Evolutionary conservation across 64 coral and sea anemone genomes (phyloP).

Genomic region (Actinia equina): DNA sequence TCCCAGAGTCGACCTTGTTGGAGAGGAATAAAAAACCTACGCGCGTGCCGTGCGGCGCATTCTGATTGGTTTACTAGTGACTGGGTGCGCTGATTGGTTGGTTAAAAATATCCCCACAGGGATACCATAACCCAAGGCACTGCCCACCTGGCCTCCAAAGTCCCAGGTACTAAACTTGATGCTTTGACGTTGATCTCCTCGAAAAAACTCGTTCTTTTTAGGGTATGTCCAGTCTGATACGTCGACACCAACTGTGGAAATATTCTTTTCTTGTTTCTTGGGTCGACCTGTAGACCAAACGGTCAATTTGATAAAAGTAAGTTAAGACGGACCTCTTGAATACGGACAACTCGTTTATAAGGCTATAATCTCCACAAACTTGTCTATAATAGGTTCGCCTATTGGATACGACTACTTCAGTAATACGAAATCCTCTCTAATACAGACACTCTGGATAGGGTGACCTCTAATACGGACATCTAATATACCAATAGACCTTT

Average conservation of each 20-base stretch:
- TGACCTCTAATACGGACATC: too few relatives aligned
- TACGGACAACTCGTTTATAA: neutral
- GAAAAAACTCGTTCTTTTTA: conserved; percentile 76
- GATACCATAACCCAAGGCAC: neutral
- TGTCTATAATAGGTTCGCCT: too few relatives aligned
- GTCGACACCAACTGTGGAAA: conserved; percentile 97
- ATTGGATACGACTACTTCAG: too few relatives aligned
- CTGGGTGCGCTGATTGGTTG: neutral
- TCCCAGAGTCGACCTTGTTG: too few relatives aligned
- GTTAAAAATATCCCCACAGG: neutral
- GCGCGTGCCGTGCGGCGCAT: too few relatives aligned
- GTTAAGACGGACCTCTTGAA: neutral
- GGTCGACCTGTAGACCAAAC: conserved; percentile 28
- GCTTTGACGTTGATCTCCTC: conserved; percentile 63
- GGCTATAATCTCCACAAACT: too few relatives aligned
- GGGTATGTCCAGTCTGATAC: conserved; percentile 94
- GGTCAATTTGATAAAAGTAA: neutral
- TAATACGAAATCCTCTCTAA: too few relatives aligned
- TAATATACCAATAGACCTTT: too few relatives aligned
- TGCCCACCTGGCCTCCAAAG: conserved; percentile 94
- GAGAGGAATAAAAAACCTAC: too few relatives aligned
- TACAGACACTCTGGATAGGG: too few relatives aligned
- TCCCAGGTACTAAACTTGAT: conserved; percentile 99
- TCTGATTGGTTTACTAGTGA: too few relatives aligned
- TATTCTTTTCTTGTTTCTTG: conserved; percentile 70